phyloP scores from a whole-genome alignment of 2,888 invertebrate species.

The Brachypalpus laphriformis region DNA sequence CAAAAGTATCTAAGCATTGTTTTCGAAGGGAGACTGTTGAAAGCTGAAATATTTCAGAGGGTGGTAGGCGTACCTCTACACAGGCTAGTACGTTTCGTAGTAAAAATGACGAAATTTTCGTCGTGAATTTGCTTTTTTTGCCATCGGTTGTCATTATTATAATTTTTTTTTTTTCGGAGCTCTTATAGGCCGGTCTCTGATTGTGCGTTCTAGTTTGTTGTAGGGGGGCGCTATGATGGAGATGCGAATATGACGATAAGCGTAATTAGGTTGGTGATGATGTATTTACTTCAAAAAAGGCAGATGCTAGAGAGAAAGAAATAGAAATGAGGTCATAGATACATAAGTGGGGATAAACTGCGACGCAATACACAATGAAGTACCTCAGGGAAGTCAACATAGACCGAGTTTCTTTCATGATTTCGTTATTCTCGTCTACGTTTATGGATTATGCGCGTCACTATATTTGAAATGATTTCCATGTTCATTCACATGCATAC shows the following conservation, averaged over 20 bases:
- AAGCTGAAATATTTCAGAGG: background rate
- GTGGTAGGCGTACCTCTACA: background rate
- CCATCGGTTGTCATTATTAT: background rate
- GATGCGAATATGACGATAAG: constrained; percentile 23
- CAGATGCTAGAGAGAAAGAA: background rate
- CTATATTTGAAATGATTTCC: no score
- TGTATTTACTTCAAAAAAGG: constrained; percentile 20
- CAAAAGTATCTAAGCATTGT: constrained; percentile 28
- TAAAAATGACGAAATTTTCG: constrained; percentile 3
- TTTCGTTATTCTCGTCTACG: background rate
- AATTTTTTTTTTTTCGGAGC: background rate
- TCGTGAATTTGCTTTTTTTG: background rate
- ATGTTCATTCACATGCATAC: no score
- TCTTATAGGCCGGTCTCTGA: background rate
- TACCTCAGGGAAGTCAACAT: background rate
- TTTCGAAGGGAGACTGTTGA: background rate
- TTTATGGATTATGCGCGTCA: no score
- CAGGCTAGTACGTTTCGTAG: constrained; percentile 6
- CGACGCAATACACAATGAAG: no score
- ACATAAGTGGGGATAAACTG: background rate
- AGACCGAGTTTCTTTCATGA: background rate
- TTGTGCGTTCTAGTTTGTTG: background rate
- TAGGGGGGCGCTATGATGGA: background rate
- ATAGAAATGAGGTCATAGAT: background rate
- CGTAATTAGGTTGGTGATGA: constrained; percentile 20